Percentiles rank a stretch among this genome's conserved stretches.
phyloP scores from a whole-genome alignment of 1,140 invertebrate species.

The Saccostrea cuccullata region DNA sequence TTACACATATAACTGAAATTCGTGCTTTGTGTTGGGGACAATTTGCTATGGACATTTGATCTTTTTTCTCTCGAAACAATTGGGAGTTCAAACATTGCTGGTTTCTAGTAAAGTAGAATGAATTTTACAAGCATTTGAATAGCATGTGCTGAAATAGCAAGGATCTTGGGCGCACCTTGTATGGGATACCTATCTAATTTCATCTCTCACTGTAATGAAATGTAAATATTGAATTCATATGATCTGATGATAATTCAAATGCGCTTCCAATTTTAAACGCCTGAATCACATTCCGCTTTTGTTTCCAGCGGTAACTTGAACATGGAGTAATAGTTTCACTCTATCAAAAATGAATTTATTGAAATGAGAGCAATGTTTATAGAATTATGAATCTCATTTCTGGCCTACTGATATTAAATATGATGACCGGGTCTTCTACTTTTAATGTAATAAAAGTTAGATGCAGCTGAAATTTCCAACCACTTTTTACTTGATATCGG shows the following conservation, averaged over 20 bases:
- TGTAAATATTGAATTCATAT: constrained; percentile 24
- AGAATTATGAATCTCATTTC: constrained; percentile 3
- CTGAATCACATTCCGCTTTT: constrained; percentile 10
- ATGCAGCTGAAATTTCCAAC: neutral
- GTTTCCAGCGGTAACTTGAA: neutral
- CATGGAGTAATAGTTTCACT: constrained; percentile 2
- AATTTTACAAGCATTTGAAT: neutral
- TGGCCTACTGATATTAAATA: constrained; percentile 5
- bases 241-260: neutral
- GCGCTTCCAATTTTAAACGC: constrained; percentile 27
- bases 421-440: neutral
- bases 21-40: neutral
- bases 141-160: constrained; percentile 17
- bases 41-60: constrained; percentile 3
- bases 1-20: neutral
- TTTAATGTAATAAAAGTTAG: neutral
- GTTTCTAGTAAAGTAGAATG: neutral
- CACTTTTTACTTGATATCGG: neutral
- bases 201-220: constrained; percentile 29
- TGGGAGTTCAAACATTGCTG: constrained; percentile 2
- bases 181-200: constrained; percentile 19
- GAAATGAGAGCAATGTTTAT: neutral
- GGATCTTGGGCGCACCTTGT: neutral
- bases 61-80: constrained; percentile 3
- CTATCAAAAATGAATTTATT: constrained; percentile 4